Base-by-base conservation (phyloP, 2,888 invertebrate genomes). In the Gnatocerus cornutus region DNA sequence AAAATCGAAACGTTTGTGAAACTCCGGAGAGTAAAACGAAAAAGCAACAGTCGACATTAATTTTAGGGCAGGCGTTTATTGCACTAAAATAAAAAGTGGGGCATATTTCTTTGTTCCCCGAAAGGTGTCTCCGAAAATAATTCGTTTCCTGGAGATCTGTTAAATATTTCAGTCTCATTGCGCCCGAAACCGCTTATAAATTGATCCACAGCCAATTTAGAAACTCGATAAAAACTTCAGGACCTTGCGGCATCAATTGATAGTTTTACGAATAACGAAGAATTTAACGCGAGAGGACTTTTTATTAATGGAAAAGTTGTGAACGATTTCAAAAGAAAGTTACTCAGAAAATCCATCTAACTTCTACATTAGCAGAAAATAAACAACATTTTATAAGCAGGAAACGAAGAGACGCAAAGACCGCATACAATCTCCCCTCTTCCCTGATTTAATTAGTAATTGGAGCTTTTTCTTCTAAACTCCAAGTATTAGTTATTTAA, bases 231-330 rank as follows among this genome's bases (percentile, higher is more conserved):
- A 46, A 46, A 59, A 13, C 41, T 5, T 33, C 55, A 5, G n/a
- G 33, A 48, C 30, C n/a, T 6, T n/a, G 6, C 46, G 39, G 37
- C 50, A 27, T 50, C 61, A 39, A 61, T 50, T 61, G 61, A 61
- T 61, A 61, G 61, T 61, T 61, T 58, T 61, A 30, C 16, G 33
- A 50, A 61, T 61, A 61, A 61, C 33, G 27, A 8, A 14, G 21
- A 48, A 50, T 46, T 46, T 59, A 45, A 21, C 33, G 12, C 29
- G 45, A 46, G 7, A n/a, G 45, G 45, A 9, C 29, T 59, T 59
- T 59, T 50, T 52, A 62, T 62, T 62, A 62, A 62, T 62, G 62
- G 62, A 62, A 62, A 62, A 62, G 62, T 62, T 62, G 37, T 3
- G 10, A 62, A 9, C 29, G 13, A 53, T 53, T 63, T 52, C 63